Base-by-base conservation (phyloP, 1,140 invertebrate genomes). In the Musca domestica region DNA sequence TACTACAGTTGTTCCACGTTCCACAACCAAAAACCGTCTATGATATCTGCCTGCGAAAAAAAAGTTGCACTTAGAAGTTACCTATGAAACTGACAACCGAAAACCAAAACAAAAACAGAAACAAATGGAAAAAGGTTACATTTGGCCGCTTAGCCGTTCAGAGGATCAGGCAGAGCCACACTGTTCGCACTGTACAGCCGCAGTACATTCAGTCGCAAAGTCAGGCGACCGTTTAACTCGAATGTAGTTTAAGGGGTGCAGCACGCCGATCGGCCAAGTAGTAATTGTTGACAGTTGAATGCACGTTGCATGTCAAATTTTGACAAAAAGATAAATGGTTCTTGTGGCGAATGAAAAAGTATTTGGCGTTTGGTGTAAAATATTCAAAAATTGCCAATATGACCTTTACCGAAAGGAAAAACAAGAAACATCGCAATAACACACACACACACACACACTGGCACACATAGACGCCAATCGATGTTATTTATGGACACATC, bases 311-410 rank as follows among this genome's bases (percentile, higher is more conserved):
- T 61, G 56, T 61, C 56, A 61, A 61, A 61, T 61, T 61, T 61
- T 61, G 56, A 61, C 56, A 61, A 61, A 61, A 61, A 61, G 56
- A 61, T 61, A 61, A 61, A 61, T 61, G 56, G 56, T 61, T 61
- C 56, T 61, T 41, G 56, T 61, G 19, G 30, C 34, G 34, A 61
- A 61, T 61, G 27, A 34, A 61, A 61, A 61, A 61, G 10, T 41
- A 41, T 41, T 61, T 34, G 56, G 30, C 56, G 4, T 41, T 41
- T 41, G 34, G 56, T 34, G 56, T 61, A 61, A 61, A 61, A 22
- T 61, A 25, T 22, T 54, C 1, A 54, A 54, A 54, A 20, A 23
- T 41, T 41, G 34, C 34, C 30, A 61, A 61, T 61, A 61, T 61
- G 27, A 61, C 56, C 56, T 61, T 61, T 61, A 19, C n/a, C 17